A percentile compares a stretch with the other conserved stretches of the same genome.
These are phyloP conservation scores for Tethya wilhelma DNA, from an alignment of 37 sponge, comb jelly and placozoan genomes.

Conservation along the genomic window DNA sequence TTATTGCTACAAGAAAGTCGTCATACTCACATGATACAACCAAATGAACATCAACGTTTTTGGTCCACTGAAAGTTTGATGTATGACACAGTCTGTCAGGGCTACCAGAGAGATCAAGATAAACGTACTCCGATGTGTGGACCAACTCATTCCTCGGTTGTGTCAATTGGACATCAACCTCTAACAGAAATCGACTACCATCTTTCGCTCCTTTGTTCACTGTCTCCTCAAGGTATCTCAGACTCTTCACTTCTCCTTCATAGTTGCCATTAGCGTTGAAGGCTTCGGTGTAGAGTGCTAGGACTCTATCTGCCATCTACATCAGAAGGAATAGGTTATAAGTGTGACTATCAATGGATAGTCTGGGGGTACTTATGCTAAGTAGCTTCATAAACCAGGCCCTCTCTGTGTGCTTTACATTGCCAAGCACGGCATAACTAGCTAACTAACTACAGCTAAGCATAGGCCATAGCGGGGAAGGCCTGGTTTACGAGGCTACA, in stretches of 20 bases:
- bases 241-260: conserved; percentile 21
- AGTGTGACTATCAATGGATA: background rate
- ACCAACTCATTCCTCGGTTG: background rate
- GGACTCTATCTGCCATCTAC: conserved; percentile 1
- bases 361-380: background rate
- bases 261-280: background rate
- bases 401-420: background rate
- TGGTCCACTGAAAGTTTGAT: conserved; percentile 62
- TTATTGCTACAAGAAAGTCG: background rate
- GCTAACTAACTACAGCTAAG: background rate
- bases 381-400: conserved; percentile 4
- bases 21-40: conserved; percentile 45
- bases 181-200: conserved; percentile 47
- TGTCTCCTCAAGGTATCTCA: conserved; percentile 45
- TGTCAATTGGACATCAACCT: conserved; percentile 32
- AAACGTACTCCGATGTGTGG: conserved; percentile 71
- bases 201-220: background rate
- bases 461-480: background rate
- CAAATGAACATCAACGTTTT: conserved; percentile 53
- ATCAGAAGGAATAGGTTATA: background rate
- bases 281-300: conserved; percentile 35
- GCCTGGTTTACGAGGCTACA: background rate
- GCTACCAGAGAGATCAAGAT: conserved; percentile 10
- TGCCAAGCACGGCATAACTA: background rate
- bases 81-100: conserved; percentile 30